Percentiles rank a stretch among this genome's conserved stretches.
Evolutionary conservation across 2,797 vertebrate species (phyloP).

Genomic region (Labroides dimidiatus): DNA sequence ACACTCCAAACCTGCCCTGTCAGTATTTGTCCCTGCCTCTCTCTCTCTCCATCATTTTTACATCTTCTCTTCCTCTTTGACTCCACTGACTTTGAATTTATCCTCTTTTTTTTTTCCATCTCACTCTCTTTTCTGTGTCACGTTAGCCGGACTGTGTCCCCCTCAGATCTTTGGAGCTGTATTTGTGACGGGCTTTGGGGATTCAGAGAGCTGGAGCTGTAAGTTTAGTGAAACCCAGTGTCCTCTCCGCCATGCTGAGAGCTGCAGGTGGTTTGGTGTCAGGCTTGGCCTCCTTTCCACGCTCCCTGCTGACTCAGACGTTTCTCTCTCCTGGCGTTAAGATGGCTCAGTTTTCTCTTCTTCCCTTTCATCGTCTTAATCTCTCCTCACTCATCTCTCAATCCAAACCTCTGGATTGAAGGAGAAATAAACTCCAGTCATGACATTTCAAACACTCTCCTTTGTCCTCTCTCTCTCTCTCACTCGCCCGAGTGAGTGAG

Average conservation of each 20-base stretch:
- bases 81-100: too few relatives aligned
- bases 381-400: too few relatives aligned
- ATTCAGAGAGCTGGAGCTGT: neutral
- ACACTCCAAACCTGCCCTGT: slow-evolving; percentile 25
- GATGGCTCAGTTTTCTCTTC: slow-evolving; percentile 27
- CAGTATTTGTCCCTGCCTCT: neutral
- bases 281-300: slow-evolving; percentile 34
- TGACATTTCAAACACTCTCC: slow-evolving; percentile 48
- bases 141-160: too few relatives aligned
- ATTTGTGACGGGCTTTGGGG: neutral
- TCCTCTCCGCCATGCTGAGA: slow-evolving; percentile 7
- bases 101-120: neutral
- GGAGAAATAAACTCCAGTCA: slow-evolving; percentile 22
- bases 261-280: slow-evolving; percentile 49
- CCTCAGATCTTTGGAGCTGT: too few relatives aligned
- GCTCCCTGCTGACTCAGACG: slow-evolving; percentile 50
- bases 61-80: too few relatives aligned
- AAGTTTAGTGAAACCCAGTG: neutral
- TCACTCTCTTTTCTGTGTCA: too few relatives aligned
- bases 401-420: too few relatives aligned
- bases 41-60: neutral
- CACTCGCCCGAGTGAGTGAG: neutral
- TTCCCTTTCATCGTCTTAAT: neutral
- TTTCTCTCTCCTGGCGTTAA: slow-evolving; percentile 46
- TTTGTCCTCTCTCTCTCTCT: neutral